These are phyloP conservation scores for Ambastaia sidthimunki DNA, from an alignment of 2,797 vertebrate genomes.

Conservation along the genomic window DNA sequence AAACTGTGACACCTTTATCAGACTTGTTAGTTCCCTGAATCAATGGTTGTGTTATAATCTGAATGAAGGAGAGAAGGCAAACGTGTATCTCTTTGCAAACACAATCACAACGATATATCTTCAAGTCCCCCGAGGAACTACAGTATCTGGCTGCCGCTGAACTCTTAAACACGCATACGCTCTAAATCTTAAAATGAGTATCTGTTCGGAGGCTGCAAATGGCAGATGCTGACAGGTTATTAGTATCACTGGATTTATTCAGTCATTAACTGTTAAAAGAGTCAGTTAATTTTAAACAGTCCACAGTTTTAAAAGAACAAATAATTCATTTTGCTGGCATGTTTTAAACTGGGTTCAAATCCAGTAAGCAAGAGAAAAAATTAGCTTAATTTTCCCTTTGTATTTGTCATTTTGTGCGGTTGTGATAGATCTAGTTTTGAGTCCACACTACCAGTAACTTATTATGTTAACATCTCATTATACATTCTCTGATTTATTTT, in stretches of 20 bases:
- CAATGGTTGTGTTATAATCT: constrained; percentile 65
- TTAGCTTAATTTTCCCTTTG: background rate
- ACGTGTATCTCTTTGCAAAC: constrained; percentile 77
- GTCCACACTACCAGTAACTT: background rate
- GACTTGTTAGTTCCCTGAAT: constrained; percentile 75
- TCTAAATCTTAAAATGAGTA: constrained; percentile 68
- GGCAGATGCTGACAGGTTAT: constrained; percentile 9
- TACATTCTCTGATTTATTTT: no score
- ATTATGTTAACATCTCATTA: background rate
- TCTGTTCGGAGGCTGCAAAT: constrained; percentile 55
- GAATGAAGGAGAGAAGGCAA: constrained; percentile 63
- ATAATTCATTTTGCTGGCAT: constrained; percentile 11
- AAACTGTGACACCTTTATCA: constrained; percentile 73
- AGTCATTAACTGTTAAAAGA: constrained; percentile 19
- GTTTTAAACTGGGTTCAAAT: constrained; percentile 5
- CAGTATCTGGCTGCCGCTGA: constrained; percentile 68
- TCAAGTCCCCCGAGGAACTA: constrained; percentile 69
- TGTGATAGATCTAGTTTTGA: background rate
- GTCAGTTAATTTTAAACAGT: background rate
- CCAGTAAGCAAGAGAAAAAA: background rate
- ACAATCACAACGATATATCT: constrained; percentile 76
- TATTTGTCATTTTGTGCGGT: background rate
- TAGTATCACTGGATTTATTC: constrained; percentile 23
- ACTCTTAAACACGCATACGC: constrained; percentile 61
- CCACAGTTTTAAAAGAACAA: background rate